Percentiles rank a stretch among this genome's conserved stretches.
phyloP scores from a whole-genome alignment of 2,888 invertebrate species.

The Eupithecia subfuscata region DNA sequence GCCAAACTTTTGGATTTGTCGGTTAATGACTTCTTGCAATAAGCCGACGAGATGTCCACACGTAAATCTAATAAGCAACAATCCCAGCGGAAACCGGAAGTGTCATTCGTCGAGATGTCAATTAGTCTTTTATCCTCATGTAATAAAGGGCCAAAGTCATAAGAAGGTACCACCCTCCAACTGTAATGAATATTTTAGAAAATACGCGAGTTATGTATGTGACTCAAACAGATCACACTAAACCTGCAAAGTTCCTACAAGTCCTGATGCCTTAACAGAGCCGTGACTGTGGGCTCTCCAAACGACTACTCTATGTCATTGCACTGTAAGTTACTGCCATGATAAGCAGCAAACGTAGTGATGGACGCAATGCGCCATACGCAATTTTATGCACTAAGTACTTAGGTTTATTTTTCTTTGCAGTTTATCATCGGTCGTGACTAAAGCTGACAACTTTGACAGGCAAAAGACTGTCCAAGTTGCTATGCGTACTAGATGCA shows the following conservation, averaged over 20 bases:
- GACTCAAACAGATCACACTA: background rate
- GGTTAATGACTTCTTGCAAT: too few species aligned
- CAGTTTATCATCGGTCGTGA: background rate
- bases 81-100: conserved; percentile 51
- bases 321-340: conserved; percentile 21
- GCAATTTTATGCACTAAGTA: conserved; percentile 10
- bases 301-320: conserved; percentile 11
- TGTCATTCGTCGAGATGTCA: conserved; percentile 67
- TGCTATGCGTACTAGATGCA: too few species aligned
- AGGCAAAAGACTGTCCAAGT: too few species aligned
- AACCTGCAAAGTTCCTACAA: background rate
- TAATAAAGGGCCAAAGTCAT: conserved; percentile 8
- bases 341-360: conserved; percentile 19
- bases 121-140: conserved; percentile 54
- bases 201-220: background rate
- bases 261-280: background rate
- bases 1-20: too few species aligned
- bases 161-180: background rate
- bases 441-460: background rate
- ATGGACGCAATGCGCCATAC: conserved; percentile 23
- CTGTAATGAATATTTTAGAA: conserved; percentile 14
- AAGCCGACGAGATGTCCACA: too few species aligned
- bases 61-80: conserved; percentile 54
- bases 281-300: background rate
- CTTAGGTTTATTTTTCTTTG: background rate